These are phyloP conservation scores for Oreochromis niloticus DNA, from an alignment of 2,113 vertebrate genomes.

Conservation along the genomic window DNA sequence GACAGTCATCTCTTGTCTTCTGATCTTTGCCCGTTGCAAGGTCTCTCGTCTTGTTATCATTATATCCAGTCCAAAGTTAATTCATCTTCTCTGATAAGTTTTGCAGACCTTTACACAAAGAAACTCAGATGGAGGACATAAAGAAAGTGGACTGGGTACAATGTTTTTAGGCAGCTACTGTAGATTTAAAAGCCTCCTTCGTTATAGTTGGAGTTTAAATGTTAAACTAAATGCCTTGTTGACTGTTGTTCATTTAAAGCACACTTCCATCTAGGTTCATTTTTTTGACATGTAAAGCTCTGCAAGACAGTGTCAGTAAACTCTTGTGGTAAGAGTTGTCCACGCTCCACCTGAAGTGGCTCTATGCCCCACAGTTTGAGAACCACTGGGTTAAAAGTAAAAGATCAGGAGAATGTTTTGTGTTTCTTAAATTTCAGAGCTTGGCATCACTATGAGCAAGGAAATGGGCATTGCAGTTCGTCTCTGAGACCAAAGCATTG, in stretches of 20 bases:
- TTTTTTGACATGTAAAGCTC: background rate
- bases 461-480: background rate
- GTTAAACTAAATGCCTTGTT: background rate
- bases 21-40: slow-evolving; percentile 24
- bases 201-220: background rate
- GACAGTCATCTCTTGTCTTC: slow-evolving; percentile 45
- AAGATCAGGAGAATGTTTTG: background rate
- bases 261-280: background rate
- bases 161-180: background rate
- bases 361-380: background rate
- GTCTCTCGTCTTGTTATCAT: slow-evolving; percentile 34
- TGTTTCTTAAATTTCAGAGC: slow-evolving; percentile 1
- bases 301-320: background rate
- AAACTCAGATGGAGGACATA: background rate
- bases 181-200: background rate
- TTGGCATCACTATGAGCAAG: background rate
- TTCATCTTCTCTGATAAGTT: slow-evolving; percentile 41
- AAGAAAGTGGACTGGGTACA: background rate
- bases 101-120: background rate
- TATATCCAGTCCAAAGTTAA: slow-evolving; percentile 14
- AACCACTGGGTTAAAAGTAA: background rate
- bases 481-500: slow-evolving; percentile 43
- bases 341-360: background rate
- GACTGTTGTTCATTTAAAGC: background rate
- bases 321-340: background rate